Base-by-base conservation (phyloP, 37 sponge, comb jelly and placozoan species). In the Crambe crambe region DNA sequence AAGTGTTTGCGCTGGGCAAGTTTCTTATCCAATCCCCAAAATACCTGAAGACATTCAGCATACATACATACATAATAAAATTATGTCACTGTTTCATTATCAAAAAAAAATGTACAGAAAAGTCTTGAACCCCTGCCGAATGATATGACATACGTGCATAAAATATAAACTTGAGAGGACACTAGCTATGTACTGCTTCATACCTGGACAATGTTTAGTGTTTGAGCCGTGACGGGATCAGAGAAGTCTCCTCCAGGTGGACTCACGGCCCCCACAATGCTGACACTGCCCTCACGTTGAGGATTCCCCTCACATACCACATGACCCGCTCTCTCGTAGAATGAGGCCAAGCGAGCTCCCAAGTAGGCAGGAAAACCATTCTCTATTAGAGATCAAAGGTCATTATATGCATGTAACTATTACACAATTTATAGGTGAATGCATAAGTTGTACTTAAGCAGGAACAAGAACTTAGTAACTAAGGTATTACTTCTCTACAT, bases 231-330 rank as follows among this genome's bases (percentile, higher is more conserved):
- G 2, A 98, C 99, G 37, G 99, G 99, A 80, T 98, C 99, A 78
- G 99, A 90, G 86, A 98, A 98, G 83, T 98, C 99, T 3, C 99
- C 99, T 41, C 99, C 99, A 60, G 99, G 99, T 65, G 99, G 99
- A 23, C 95, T 95, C 34, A 98, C 99, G 54, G 99, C 99, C 4
- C 99, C 99, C 40, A 98, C 99, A 69, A 98, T 95, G 56, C 91
- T 98, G 27, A 98, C 99, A 95, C 96, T 95, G 18, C 99, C 99
- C 74, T 95, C 94, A 42, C 99, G 70, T 21, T 34, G 40, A 27
- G 99, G 99, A 74, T 95, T 98, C 21, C 99, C 99, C 9, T 85
- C 74, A 70, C 99, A 98, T 17, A 75, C 42, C 37, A 91, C 91
- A n/a, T 91, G 82, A 39, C 99, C 99, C 30, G 99, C 99, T 42